phyloP scores from a whole-genome alignment of 2,888 invertebrate species.

The Drosophila bunnanda region DNA sequence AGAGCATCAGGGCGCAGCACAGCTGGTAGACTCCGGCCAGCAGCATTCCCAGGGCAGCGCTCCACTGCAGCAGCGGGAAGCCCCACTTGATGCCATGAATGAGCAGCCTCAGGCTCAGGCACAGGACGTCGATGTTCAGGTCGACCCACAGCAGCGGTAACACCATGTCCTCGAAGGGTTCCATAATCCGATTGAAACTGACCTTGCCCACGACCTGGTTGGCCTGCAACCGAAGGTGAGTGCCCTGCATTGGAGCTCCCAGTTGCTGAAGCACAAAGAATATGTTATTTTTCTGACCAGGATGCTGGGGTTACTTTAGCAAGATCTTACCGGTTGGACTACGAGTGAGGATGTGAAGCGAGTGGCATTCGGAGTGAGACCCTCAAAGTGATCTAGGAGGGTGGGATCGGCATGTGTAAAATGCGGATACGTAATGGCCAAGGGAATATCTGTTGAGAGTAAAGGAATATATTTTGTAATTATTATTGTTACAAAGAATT shows the following conservation, averaged over 20 bases:
- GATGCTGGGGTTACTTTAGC: too few species aligned
- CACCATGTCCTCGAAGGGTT: conserved; percentile 87
- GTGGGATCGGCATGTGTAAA: conserved; percentile 88
- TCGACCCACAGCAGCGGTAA: conserved; percentile 91
- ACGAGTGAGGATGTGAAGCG: conserved; percentile 86
- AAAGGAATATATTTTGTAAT: too few species aligned
- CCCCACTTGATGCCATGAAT: conserved; percentile 86
- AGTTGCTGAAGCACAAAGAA: conserved; percentile 85
- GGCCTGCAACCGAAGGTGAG: conserved; percentile 89
- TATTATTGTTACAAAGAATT: neutral
- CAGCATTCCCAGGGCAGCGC: conserved; percentile 85
- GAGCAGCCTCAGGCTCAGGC: conserved; percentile 84
- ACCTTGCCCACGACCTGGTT: conserved; percentile 89
- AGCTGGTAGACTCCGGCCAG: conserved; percentile 85
- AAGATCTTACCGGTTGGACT: conserved; percentile 88
- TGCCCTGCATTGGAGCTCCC: conserved; percentile 87
- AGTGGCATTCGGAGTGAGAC: conserved; percentile 87
- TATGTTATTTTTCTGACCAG: neutral
- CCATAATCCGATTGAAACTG: conserved; percentile 87
- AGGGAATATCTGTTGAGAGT: conserved; percentile 87
- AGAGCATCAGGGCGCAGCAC: conserved; percentile 76
- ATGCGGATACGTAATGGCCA: conserved; percentile 90
- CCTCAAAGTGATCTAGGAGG: conserved; percentile 87
- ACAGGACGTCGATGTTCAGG: conserved; percentile 85
- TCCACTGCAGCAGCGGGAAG: conserved; percentile 86